Base-by-base conservation (phyloP, 2,113 vertebrate genomes). In the Scatophagus argus region DNA sequence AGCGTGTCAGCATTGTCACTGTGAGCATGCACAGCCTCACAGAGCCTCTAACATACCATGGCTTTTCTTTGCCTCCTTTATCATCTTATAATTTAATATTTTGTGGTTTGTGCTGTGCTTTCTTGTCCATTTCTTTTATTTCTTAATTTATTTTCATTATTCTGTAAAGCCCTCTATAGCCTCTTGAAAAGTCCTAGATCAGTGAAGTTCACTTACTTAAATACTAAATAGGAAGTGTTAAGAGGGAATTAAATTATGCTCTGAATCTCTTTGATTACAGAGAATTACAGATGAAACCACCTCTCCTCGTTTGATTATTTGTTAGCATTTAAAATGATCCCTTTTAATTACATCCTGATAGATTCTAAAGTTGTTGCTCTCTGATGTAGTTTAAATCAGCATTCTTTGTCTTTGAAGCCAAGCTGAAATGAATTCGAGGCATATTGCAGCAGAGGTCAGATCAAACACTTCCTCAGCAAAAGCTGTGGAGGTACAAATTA, bases 371-470 rank as follows among this genome's bases (percentile, higher is more conserved):
- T n/a, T n/a, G 9, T 47, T 0, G 21, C 64, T 74, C 70, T 75
- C 55, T 82, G 74, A 73, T 71, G 56, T 10, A 13, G 31, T 62
- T 62, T 32, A 9, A 67, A 72, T 66, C 55, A 38, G 32, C 29
- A 19, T 2, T 69, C 27, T 75, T 0, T 31, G 43, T 34, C 61
- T 87, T 79, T 79, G 79, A 87, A 79, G 79, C 65, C 8, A 19
- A 61, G 49, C 19, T 71, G 4, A 71, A 68, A 64, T 68, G 51
- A 76, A 71, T 61, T 23, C 3, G 0, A 21, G 29, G 58, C 38
- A 62, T 25, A n/a, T 43, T 19, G 47, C 63, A 55, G 72, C 0
- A 9, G 31, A 59, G 79, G 79, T 80, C 75, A 23, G 51, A 80
- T 82, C 75, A 73, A 69, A 65, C n/a, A 27, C 46, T 7, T 13